Evolutionary conservation across 2,888 invertebrate species (phyloP).

Genomic region (Andrena trimmerana): DNA sequence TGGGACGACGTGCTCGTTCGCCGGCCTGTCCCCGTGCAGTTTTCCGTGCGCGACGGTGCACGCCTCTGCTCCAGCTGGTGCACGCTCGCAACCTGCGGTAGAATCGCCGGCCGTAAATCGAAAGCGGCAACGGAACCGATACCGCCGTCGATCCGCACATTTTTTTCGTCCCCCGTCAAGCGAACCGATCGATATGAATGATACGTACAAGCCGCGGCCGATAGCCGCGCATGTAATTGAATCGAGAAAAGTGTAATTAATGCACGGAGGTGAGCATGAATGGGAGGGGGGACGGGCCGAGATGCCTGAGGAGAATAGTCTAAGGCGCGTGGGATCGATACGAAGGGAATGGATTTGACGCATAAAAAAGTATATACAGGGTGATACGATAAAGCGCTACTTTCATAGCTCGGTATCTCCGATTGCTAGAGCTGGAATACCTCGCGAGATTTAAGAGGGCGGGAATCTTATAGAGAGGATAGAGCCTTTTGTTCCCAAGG

Average conservation of each 20-base stretch:
- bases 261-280: neutral
- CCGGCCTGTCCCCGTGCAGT: constrained; percentile 34
- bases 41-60: constrained; percentile 38
- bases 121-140: constrained; percentile 28
- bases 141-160: neutral
- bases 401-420: too few species aligned
- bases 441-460: too few species aligned
- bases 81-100: constrained; percentile 38
- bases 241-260: neutral
- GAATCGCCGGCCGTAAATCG: constrained; percentile 31
- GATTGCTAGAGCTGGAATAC: too few species aligned
- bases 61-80: constrained; percentile 38
- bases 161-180: neutral
- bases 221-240: neutral
- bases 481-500: too few species aligned
- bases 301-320: too few species aligned
- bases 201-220: neutral
- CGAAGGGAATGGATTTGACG: too few species aligned
- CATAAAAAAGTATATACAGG: too few species aligned
- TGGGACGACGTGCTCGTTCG: constrained; percentile 68
- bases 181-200: neutral
- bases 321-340: too few species aligned
- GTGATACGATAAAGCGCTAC: too few species aligned
- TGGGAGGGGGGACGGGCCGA: neutral
- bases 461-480: too few species aligned